Conservation (phyloP, 35 echinoderm and acorn worm species). For the Lytechinus pictus region DNA sequence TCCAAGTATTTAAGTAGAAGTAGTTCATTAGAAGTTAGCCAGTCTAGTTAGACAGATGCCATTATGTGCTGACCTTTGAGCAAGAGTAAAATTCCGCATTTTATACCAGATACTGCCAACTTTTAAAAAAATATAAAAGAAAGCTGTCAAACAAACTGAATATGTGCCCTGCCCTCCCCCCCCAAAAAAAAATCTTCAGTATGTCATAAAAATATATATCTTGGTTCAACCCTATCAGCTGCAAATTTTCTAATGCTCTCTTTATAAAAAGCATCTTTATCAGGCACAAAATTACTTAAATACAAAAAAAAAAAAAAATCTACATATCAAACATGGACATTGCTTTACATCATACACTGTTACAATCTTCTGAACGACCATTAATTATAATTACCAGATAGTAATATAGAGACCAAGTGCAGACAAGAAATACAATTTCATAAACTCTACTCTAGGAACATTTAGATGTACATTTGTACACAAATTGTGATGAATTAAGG, state of each 20-base stretch:
- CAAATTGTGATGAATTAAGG: not conserved
- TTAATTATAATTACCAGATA: not conserved
- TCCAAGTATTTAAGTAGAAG: not conserved
- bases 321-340: not conserved
- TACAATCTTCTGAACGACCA: not conserved
- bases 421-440: not conserved
- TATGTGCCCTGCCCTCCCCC: not conserved
- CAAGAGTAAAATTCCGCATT: not conserved
- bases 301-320: not conserved
- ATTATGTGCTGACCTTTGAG: not conserved
- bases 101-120: not conserved
- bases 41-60: not conserved
- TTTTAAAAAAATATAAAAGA: not conserved
- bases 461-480: not conserved
- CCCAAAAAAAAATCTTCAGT: not conserved
- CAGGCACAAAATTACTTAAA: not conserved
- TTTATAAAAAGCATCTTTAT: not conserved
- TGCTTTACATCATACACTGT: not conserved
- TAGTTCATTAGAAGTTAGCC: not conserved
- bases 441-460: not conserved
- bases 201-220: not conserved
- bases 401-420: not conserved
- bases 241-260: slow-evolving; percentile 6
- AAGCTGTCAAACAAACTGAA: not conserved
- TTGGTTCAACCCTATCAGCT: slow-evolving; percentile 9